phyloP scores from a whole-genome alignment of 2,113 vertebrate genomes.

The Bucco capensis region DNA sequence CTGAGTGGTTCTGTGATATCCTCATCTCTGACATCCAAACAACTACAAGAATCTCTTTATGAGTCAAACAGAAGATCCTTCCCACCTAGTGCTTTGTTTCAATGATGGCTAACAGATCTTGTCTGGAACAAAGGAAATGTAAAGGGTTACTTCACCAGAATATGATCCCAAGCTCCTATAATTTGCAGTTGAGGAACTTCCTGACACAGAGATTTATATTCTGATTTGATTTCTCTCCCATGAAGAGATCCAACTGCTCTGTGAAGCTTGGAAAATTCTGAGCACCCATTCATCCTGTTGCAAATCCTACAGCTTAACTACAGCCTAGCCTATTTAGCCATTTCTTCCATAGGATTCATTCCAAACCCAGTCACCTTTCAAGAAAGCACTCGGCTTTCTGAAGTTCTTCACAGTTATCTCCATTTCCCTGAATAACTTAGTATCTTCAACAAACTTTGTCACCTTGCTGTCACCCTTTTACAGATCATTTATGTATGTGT shows the following conservation, averaged over 20 bases:
- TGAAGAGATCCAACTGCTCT: neutral
- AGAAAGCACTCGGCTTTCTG: neutral
- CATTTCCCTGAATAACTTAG: neutral
- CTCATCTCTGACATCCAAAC: neutral
- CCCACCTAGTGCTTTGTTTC: neutral
- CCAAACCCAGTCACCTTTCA: neutral
- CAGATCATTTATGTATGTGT: neutral
- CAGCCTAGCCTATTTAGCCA: neutral
- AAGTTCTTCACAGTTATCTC: neutral
- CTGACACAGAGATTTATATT: neutral
- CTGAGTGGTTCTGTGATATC: neutral
- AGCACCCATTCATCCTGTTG: neutral
- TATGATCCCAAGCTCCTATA: neutral
- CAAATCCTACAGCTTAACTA: neutral
- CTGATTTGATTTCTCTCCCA: neutral
- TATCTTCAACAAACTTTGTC: neutral
- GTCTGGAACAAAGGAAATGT: neutral
- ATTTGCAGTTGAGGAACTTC: neutral
- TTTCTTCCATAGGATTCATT: neutral
- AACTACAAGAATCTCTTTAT: neutral
- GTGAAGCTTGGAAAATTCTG: neutral
- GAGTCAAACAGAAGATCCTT: neutral
- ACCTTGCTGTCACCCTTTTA: neutral
- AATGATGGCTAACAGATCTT: neutral
- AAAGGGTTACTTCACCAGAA: neutral